Evolutionary conservation across 1,140 invertebrate genomes (phyloP), one percentile per base, ranked within the genome.

Genomic region (Hesperophylax magnus): DNA sequence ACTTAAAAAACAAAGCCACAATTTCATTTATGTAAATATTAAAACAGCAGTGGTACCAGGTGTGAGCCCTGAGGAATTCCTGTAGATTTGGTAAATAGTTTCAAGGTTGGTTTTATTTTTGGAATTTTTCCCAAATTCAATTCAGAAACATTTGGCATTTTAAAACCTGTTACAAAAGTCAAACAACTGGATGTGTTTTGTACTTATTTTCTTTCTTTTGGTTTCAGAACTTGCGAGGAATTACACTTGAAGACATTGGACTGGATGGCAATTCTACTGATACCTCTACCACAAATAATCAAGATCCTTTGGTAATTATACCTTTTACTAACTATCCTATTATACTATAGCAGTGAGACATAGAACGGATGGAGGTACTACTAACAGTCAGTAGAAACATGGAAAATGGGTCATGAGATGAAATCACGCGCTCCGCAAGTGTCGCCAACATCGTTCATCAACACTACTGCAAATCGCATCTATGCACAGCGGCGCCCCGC

Each of bases 231-330:
- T 83, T 92, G 27, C 88, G 91, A 80, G 89, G 89, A 15, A 92
- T 92, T 81, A 88, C 91, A 4, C 90, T 93, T 4, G 92, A 93
- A 85, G 93, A 94, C 84, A 92, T 93, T 22, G 92, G 92, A n/a
- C 89, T 93, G 5, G 93, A 94, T 81, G 89, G 89, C 65, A 84
- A 86, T 17, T 88, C 87, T 77, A 87, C 87, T 84, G 89, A 90
- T 69, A 84, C 86, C 2, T 86, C 85, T 72, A 86, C 86, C 1
- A 89, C 87, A 65, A 89, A 89, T 77, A 90, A 90, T 85, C 92
- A 92, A 86, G 94, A 95, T 90, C 94, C 94, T 85, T 88, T 94
- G 90, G 94, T 94, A 87, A 91, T 53, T 54, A 81, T 78, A 72
- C 39, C 2, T 47, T 47, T 47, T 47, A 14, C 11, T 47, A 47